Percentiles rank a stretch among this genome's conserved stretches.
Conservation (phyloP, 2,888 invertebrate species). For the Trimorus sp. region DNA sequence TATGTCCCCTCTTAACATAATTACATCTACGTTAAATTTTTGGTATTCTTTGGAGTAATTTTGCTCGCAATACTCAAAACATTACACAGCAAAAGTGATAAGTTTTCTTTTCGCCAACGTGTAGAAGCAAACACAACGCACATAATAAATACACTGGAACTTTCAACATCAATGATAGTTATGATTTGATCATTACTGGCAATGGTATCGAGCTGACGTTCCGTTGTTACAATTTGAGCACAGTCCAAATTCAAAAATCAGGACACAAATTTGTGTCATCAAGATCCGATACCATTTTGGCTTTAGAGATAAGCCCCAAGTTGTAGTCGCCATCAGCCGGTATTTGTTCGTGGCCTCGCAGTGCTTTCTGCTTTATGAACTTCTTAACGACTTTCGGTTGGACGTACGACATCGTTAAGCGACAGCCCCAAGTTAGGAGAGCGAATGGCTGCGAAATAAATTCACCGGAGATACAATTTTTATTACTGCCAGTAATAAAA, state of each 20-base stretch:
- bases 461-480: too few species aligned
- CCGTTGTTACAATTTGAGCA: not conserved
- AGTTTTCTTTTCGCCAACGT: too few species aligned
- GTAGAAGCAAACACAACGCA: not conserved
- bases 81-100: too few species aligned
- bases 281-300: slow-evolving; percentile 81
- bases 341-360: slow-evolving; percentile 84
- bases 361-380: slow-evolving; percentile 86
- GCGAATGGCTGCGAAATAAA: slow-evolving; percentile 85
- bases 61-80: too few species aligned
- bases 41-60: slow-evolving; percentile 30
- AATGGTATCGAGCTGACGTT: not conserved
- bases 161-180: not conserved
- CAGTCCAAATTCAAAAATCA: slow-evolving; percentile 13
- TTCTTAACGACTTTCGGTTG: slow-evolving; percentile 83
- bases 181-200: too few species aligned
- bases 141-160: too few species aligned
- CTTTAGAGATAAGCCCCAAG: slow-evolving; percentile 80
- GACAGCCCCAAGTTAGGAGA: slow-evolving; percentile 89
- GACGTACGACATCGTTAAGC: slow-evolving; percentile 87
- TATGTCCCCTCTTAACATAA: too few species aligned
- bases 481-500: too few species aligned
- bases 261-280: slow-evolving; percentile 82
- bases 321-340: slow-evolving; percentile 83
- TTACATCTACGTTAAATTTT: slow-evolving; percentile 1